phyloP scores from a whole-genome alignment of 2,888 invertebrate species.

The Pemphredon lugubris region DNA sequence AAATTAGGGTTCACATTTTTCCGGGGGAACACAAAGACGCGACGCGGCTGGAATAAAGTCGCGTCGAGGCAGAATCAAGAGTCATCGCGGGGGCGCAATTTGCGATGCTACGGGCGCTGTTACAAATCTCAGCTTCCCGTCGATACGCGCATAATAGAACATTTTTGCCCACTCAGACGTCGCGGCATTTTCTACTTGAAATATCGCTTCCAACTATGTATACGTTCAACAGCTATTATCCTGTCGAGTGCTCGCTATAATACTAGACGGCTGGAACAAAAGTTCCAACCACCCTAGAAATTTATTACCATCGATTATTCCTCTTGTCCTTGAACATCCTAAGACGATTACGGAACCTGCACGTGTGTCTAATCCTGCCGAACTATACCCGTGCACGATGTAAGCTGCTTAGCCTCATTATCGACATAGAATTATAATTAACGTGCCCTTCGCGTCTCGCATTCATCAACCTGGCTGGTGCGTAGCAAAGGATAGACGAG shows the following conservation, averaged over 20 bases:
- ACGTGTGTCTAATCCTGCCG: slow-evolving; percentile 60
- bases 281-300: slow-evolving; percentile 24
- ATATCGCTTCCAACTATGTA: no score
- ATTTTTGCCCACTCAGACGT: no score
- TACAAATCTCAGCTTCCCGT: no score
- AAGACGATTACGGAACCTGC: slow-evolving; percentile 65
- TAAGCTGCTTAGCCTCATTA: slow-evolving; percentile 77
- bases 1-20: slow-evolving; percentile 40
- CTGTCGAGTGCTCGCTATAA: no score
- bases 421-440: slow-evolving; percentile 75
- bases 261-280: no score
- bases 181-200: no score
- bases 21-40: slow-evolving; percentile 36
- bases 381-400: slow-evolving; percentile 59
- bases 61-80: background rate
- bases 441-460: slow-evolving; percentile 47
- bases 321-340: slow-evolving; percentile 58
- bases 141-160: no score
- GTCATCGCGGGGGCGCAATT: no score
- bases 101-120: no score
- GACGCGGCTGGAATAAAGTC: slow-evolving; percentile 25
- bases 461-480: slow-evolving; percentile 19
- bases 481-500: slow-evolving; percentile 28
- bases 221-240: no score
- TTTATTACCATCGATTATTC: slow-evolving; percentile 51